Evolutionary conservation across 2,113 vertebrate species (phyloP).

Genomic region (Danionella cerebrum): DNA sequence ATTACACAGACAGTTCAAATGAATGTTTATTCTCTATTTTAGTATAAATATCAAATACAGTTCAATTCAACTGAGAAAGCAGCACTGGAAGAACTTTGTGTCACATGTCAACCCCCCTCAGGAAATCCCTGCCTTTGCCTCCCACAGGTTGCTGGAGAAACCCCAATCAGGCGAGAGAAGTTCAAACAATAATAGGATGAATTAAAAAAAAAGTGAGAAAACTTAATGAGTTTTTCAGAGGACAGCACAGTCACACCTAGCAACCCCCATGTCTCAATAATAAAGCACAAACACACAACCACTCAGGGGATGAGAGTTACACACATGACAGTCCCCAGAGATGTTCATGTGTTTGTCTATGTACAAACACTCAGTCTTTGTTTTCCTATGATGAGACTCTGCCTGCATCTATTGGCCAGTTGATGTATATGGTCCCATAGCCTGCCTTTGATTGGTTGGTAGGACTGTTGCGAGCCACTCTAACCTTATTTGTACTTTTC

Average conservation of each 20-base stretch:
- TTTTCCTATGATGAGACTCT: constrained; percentile 59
- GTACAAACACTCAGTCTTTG: constrained; percentile 61
- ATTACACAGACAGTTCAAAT: too few relatives aligned
- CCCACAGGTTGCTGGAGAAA: constrained; percentile 65
- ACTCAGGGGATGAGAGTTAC: neutral
- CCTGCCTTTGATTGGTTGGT: constrained; percentile 9
- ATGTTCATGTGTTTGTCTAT: constrained; percentile 37
- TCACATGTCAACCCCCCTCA: constrained; percentile 46
- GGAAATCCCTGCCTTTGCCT: constrained; percentile 61
- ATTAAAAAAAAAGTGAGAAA: constrained; percentile 17
- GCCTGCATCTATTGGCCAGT: constrained; percentile 51
- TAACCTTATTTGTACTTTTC: constrained; percentile 49
- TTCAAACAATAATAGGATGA: constrained; percentile 38
- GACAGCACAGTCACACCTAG: constrained; percentile 30
- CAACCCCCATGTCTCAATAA: constrained; percentile 6
- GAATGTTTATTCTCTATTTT: too few relatives aligned
- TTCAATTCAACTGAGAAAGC: neutral
- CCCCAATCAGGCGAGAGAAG: constrained; percentile 45
- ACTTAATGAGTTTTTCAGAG: constrained; percentile 26
- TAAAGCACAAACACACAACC: constrained; percentile 4
- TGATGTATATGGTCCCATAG: constrained; percentile 18
- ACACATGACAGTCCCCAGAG: neutral
- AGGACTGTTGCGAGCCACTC: constrained; percentile 40
- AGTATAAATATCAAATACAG: too few relatives aligned
- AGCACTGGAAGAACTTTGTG: constrained; percentile 10